A percentile compares a stretch with the other conserved stretches of the same genome.
These are phyloP conservation scores for Chirona hameri DNA, from an alignment of 2,888 invertebrate species.

Conservation along the genomic window DNA sequence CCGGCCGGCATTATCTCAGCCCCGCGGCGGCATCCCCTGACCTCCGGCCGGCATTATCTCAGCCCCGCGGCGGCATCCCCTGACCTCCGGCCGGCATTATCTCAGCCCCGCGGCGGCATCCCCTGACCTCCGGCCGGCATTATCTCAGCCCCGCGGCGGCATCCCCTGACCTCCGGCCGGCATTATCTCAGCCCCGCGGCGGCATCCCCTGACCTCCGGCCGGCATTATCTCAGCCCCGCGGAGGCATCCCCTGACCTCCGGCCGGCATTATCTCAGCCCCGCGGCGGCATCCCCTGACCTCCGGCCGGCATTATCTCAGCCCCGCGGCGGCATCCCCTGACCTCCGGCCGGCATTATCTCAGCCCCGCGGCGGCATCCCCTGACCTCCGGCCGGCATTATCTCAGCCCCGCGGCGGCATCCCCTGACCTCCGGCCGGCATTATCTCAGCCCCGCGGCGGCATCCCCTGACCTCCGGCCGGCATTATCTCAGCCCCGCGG, in stretches of 20 bases:
- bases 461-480: not conserved
- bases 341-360: not conserved
- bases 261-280: not conserved
- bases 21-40: not conserved
- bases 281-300: not conserved
- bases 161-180: not conserved
- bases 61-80: not conserved
- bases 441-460: not conserved
- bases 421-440: not conserved
- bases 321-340: not conserved
- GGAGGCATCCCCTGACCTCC: not conserved
- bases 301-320: not conserved
- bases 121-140: not conserved
- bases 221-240: not conserved
- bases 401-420: not conserved
- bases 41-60: not conserved
- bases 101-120: not conserved
- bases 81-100: not conserved
- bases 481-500: not conserved
- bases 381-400: not conserved
- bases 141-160: not conserved
- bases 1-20: not conserved
- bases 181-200: not conserved
- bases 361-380: not conserved
- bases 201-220: not conserved